Conservation (phyloP, 2,888 invertebrate genomes). For the Melieria omissa region DNA sequence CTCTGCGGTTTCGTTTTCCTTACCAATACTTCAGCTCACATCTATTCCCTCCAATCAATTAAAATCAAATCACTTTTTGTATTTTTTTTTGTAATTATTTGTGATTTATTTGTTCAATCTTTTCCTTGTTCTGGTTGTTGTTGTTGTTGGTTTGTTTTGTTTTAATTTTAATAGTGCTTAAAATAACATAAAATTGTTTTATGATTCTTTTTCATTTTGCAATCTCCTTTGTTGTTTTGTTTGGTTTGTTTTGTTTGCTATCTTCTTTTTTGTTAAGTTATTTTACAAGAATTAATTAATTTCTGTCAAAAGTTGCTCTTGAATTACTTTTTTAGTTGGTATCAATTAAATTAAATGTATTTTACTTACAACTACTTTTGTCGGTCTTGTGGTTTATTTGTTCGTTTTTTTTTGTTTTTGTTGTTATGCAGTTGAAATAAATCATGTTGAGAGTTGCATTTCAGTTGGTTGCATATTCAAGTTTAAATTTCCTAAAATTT, state of each 20-base stretch:
- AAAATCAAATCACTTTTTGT: not conserved
- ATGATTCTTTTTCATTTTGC: conserved; percentile 6
- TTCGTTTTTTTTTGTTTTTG: conserved; percentile 6
- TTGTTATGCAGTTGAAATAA: not conserved
- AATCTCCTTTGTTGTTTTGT: not conserved
- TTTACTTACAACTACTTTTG: conserved; percentile 28
- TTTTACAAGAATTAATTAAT: conserved; percentile 21
- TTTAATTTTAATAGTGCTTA: conserved; percentile 35
- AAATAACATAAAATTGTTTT: conserved; percentile 28
- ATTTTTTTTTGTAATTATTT: conserved; percentile 18
- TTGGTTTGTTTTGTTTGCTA: conserved; percentile 9
- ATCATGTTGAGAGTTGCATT: no score
- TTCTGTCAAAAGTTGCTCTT: not conserved
- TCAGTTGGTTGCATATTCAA: conserved; percentile 13
- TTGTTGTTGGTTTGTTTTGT: conserved; percentile 40
- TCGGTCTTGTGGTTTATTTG: conserved; percentile 12
- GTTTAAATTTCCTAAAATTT: conserved; percentile 8
- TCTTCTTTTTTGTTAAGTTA: conserved; percentile 4
- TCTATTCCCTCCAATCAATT: not conserved
- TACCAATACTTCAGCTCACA: no score
- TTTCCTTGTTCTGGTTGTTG: conserved; percentile 40
- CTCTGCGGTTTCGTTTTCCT: no score
- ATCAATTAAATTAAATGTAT: conserved; percentile 20
- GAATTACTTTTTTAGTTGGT: not conserved
- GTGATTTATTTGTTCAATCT: conserved; percentile 26